phyloP scores from a whole-genome alignment of 1,140 invertebrate genomes.

The Cydia fagiglandana region DNA sequence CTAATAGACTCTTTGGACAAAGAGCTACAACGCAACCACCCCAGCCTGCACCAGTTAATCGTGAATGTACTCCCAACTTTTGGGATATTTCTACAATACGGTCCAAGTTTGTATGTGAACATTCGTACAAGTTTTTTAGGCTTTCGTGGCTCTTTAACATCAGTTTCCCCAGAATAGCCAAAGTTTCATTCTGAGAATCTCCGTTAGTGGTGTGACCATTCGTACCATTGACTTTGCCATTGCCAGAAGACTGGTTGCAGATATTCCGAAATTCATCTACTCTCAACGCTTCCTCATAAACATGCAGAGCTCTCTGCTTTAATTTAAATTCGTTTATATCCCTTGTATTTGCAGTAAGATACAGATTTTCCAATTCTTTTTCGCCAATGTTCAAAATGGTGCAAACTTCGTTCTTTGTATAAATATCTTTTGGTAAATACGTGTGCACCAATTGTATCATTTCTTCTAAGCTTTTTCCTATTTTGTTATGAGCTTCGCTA shows the following conservation, averaged over 20 bases:
- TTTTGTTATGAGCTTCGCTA: constrained; percentile 85
- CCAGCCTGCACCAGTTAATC: constrained; percentile 98
- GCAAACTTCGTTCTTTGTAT: constrained; percentile 88
- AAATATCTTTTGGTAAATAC: constrained; percentile 84
- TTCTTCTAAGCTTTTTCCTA: constrained; percentile 83
- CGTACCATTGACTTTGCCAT: constrained; percentile 69
- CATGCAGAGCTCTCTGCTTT: constrained; percentile 92
- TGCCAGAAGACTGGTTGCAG: constrained; percentile 81
- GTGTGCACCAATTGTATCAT: constrained; percentile 84
- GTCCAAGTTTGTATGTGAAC: constrained; percentile 95
- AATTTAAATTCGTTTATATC: constrained; percentile 88
- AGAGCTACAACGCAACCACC: constrained; percentile 97
- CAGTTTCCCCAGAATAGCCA: constrained; percentile 86
- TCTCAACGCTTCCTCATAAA: constrained; percentile 91
- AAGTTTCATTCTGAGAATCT: constrained; percentile 64
- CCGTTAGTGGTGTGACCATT: constrained; percentile 75
- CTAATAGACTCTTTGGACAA: constrained; percentile 82
- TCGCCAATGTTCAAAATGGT: constrained; percentile 82
- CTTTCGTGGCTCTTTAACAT: constrained; percentile 95
- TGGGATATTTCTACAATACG: constrained; percentile 88
- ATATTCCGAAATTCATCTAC: constrained; percentile 87
- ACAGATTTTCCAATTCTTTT: constrained; percentile 83
- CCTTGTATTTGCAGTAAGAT: constrained; percentile 85
- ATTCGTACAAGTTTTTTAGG: constrained; percentile 93
- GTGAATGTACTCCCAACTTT: constrained; percentile 87